Conservation (phyloP, 2,888 invertebrate genomes). For the Altica lythri region DNA sequence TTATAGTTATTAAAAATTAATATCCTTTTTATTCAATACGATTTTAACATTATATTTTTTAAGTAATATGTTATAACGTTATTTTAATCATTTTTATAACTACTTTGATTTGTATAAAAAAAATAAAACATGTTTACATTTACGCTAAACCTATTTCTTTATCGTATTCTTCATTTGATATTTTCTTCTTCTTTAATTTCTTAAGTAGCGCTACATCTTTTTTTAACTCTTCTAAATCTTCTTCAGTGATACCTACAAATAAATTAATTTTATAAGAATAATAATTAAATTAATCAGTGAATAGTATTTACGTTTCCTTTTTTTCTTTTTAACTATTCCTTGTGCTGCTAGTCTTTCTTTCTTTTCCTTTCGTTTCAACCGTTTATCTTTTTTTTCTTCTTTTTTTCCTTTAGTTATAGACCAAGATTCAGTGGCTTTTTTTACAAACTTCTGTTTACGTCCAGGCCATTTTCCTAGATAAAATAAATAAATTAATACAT, state of each 20-base stretch:
- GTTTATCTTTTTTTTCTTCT: constrained; percentile 66
- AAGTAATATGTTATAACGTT: constrained; percentile 1
- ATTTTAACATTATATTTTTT: constrained; percentile 5
- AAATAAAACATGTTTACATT: constrained; percentile 25
- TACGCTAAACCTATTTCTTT: constrained; percentile 62
- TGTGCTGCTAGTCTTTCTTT: constrained; percentile 59
- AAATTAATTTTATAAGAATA: no score
- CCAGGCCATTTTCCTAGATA: constrained; percentile 55
- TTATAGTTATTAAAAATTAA: neutral
- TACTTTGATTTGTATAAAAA: constrained; percentile 21
- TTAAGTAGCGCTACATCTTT: constrained; percentile 84
- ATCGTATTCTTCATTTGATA: constrained; percentile 69
- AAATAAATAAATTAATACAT: no score
- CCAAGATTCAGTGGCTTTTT: constrained; percentile 75
- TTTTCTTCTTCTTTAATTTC: constrained; percentile 84
- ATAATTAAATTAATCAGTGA: constrained; percentile 1
- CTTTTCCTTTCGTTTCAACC: constrained; percentile 66
- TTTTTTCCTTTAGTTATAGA: constrained; percentile 75
- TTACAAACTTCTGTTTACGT: constrained; percentile 53
- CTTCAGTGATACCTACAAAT: constrained; percentile 66
- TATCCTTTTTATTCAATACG: neutral
- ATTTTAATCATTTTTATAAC: constrained; percentile 17
- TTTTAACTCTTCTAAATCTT: constrained; percentile 77
- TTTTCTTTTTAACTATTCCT: constrained; percentile 55
- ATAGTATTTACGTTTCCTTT: constrained; percentile 50